These are phyloP conservation scores for Serinus canaria DNA, from an alignment of 2,113 vertebrate species.

Conservation along the genomic window DNA sequence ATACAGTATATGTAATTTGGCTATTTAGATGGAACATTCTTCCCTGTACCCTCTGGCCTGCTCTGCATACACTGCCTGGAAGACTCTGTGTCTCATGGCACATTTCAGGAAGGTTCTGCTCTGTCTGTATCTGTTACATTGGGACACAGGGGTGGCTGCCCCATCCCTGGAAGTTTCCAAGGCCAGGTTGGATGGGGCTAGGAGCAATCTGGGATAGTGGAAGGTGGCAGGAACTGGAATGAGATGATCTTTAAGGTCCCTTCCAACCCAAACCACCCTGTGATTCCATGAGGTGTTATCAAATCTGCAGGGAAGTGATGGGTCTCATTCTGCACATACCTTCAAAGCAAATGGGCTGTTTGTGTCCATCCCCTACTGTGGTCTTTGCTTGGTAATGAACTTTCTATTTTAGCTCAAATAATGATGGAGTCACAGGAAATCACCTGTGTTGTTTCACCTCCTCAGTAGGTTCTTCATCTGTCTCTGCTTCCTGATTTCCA, in stretches of 20 bases:
- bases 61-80: background rate
- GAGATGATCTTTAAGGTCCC: background rate
- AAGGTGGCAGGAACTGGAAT: background rate
- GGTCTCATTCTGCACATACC: background rate
- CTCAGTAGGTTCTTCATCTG: background rate
- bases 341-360: background rate
- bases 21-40: slow-evolving; percentile 19
- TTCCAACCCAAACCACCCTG: background rate
- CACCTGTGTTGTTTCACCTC: background rate
- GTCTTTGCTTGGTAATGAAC: background rate
- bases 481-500: background rate
- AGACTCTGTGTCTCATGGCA: background rate
- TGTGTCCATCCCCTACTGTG: background rate
- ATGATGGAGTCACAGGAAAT: background rate
- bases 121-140: rapidly evolving
- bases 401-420: background rate
- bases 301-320: background rate
- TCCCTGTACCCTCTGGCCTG: background rate
- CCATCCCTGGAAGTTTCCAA: background rate
- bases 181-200: background rate
- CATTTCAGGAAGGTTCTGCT: background rate
- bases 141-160: background rate
- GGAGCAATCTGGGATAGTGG: background rate
- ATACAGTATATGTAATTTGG: slow-evolving; percentile 16
- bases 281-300: background rate